Evolutionary conservation across 37 sponge, comb jelly and placozoan genomes (phyloP), one percentile per base, ranked within the genome.

Genomic region (Theonella swinhoei): DNA sequence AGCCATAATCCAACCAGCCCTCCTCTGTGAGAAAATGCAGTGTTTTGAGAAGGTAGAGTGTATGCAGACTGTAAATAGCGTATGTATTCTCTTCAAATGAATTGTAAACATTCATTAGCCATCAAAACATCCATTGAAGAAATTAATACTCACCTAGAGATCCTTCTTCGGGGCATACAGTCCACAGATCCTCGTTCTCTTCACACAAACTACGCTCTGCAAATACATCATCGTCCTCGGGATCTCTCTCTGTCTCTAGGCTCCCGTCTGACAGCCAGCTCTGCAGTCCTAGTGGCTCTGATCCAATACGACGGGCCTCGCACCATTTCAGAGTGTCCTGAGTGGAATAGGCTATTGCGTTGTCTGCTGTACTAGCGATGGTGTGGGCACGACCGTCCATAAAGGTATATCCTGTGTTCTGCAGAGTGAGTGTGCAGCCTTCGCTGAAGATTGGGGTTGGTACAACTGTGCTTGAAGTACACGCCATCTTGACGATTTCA

Each of bases 291-390:
- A 9, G 30, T 0, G 87, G 87, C 60, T 87, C 87, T 1, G 87
- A 87, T 40, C 39, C 72, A 54, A 79, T 74, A 39, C 87, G 63
- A 32, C 87, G 73, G 32, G 74, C 80, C 25, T 79, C 78, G 54
- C 74, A 78, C 87, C 87, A 87, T 30, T 80, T 72, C 59, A 73
- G 74, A 37, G 59, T 41, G 4, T 29, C 54, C 54, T n/a, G n/a
- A n/a, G n/a, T n/a, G n/a, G n/a, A n/a, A n/a, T n/a, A n/a, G n/a
- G n/a, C n/a, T n/a, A n/a, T n/a, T n/a, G n/a, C n/a, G n/a, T n/a
- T n/a, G n/a, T n/a, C n/a, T n/a, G n/a, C n/a, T n/a, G n/a, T n/a
- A n/a, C n/a, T n/a, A n/a, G n/a, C n/a, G n/a, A n/a, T n/a, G n/a
- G n/a, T n/a, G n/a, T n/a, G n/a, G n/a, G n/a, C n/a, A n/a, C n/a